Evolutionary conservation across 2,888 invertebrate species (phyloP), one percentile per base, ranked within the genome.

Genomic region (Mimachlamys varia): DNA sequence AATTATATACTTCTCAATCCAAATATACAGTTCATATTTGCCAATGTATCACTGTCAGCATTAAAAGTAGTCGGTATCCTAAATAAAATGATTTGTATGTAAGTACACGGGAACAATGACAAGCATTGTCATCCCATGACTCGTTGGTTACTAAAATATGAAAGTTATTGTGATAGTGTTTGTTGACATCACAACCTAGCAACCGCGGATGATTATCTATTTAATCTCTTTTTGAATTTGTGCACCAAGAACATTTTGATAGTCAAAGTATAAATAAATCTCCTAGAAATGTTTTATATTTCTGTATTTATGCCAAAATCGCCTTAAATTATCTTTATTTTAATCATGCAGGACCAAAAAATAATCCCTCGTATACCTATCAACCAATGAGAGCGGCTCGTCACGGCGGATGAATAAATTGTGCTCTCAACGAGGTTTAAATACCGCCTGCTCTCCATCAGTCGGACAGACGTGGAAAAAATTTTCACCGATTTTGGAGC

Each of bases 361-460:
- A 76, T 76, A 76, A 76, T 76, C 76, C 76, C 76, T 76, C 76
- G 5, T 76, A 27, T 33, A 33, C 33, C 33, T 10, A 76, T 33
- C 76, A 76, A 76, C 76, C 76, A 76, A 76, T 76, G 76, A 76
- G 27, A 76, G 76, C 76, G 27, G 33, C 33, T 76, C 76, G 76
- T 76, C 76, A 76, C 76, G 76, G 76, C 76, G 76, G 76, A 76
- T 76, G 76, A 17, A 76, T 76, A 76, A 76, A 76, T 76, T 76
- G 76, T 76, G 76, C 76, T 76, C 76, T 76, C 33, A n/a, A 76
- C 27, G 1, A 33, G 22, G 76, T 76, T 76, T 76, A 76, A 76
- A 76, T 76, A 76, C 76, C 76, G 33, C 76, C 27, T 76, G 76
- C 76, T 27, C 7, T 2, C 33, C 27, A 76, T 76, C 27, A 27